Evolutionary conservation across 2,797 vertebrate species (phyloP), one percentile per base, ranked within the genome.

Genomic region (Novumbra hubbsi): DNA sequence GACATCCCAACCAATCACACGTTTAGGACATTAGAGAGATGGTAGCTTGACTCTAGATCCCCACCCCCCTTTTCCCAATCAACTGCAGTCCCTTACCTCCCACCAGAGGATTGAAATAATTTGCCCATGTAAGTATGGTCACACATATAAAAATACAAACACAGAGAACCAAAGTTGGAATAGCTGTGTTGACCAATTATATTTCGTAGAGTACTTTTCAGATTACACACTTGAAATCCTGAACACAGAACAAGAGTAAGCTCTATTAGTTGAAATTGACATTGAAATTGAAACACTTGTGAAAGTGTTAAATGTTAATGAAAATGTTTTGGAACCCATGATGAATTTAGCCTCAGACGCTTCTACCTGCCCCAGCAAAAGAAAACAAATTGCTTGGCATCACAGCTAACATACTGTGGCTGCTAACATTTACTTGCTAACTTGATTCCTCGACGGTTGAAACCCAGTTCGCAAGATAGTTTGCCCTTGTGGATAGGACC

Each of bases 1-100:
- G 76, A 72, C 71, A 74, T 87, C 75, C 62, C 81, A 86, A 81
- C 85, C 86, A 88, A 87, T 88, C 85, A 83, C 85, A 86, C 38
- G 4, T 79, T 65, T 73, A 70, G 73, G 84, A 81, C 85, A 86
- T 81, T 78, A 84, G 78, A 77, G 79, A 87, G 84, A 89, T 73
- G 55, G 84, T 76, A 78, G 78, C 76, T 80, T 85, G 87, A 84
- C 85, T 86, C 81, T 80, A 55, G 52, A 74, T 80, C 62, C 55
- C 72, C 75, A 78, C 72, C 48, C 71, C 49, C 3, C 30, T 68
- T 66, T 73, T 11, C 79, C 57, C 68, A n/a, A 45, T 73, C 77
- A 68, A 60, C 72, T 75, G 74, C 68, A 63, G 72, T 41, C 74
- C 34, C 34, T 38, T 38, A 5, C 4, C 41, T 50, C 64, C 67